phyloP scores from a whole-genome alignment of 2,113 vertebrate genomes.

The Rhombomys opimus region DNA sequence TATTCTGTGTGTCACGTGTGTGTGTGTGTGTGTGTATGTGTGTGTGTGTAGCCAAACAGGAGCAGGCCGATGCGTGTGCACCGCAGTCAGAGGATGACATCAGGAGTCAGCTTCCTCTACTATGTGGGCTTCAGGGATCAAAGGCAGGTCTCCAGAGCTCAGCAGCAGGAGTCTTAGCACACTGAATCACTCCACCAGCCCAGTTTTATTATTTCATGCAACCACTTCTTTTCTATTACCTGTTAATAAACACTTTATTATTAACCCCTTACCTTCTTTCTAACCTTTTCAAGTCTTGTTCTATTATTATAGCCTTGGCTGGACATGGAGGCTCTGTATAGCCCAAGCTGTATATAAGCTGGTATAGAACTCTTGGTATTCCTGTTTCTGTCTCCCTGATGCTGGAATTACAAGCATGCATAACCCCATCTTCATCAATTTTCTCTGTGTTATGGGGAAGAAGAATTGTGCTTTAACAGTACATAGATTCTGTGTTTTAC shows the following conservation, averaged over 20 bases:
- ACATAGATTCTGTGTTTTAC: background rate
- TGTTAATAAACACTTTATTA: background rate
- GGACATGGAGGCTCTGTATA: background rate
- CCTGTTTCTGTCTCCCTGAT: too few relatives aligned
- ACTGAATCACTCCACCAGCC: background rate
- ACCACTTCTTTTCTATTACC: background rate
- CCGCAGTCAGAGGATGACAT: background rate
- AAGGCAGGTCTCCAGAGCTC: background rate
- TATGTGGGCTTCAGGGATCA: background rate
- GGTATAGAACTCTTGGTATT: background rate
- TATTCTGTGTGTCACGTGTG: too few relatives aligned
- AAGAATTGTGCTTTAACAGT: background rate
- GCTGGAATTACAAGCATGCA: background rate
- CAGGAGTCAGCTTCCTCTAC: background rate
- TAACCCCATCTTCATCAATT: background rate
- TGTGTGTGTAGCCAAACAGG: too few relatives aligned
- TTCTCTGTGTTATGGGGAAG: background rate
- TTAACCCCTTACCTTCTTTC: too few relatives aligned
- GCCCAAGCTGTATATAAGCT: too few relatives aligned
- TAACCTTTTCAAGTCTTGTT: background rate
- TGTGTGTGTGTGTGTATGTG: too few relatives aligned
- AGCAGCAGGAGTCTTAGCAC: background rate
- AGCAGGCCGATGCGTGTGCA: background rate
- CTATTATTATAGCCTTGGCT: background rate
- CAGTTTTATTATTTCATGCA: background rate